Conservation (phyloP, 1,140 invertebrate genomes). For the Oedothorax gibbosus region DNA sequence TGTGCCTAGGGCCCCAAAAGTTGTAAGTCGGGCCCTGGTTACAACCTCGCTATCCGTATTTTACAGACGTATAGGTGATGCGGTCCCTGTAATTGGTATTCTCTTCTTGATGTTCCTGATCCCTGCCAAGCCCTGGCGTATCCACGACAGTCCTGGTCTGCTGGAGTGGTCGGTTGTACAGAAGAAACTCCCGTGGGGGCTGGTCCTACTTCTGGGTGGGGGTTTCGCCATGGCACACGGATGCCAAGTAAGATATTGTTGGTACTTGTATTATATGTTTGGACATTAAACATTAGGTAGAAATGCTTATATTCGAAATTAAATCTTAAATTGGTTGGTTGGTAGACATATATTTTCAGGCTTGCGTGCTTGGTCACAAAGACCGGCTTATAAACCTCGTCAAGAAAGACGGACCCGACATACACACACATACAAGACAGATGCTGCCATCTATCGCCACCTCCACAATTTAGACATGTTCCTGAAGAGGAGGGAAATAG, state of each 20-base stretch:
- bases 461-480: too few species aligned
- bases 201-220: constrained; percentile 75
- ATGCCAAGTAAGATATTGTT: constrained; percentile 73
- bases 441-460: too few species aligned
- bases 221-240: constrained; percentile 91
- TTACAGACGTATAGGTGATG: constrained; percentile 73
- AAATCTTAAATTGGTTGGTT: too few species aligned
- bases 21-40: too few species aligned
- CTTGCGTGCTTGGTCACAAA: too few species aligned
- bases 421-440: neutral
- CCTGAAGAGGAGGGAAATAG: too few species aligned
- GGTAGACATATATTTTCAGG: too few species aligned
- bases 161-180: constrained; percentile 69
- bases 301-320: too few species aligned
- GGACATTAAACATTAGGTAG: too few species aligned
- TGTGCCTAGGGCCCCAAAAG: too few species aligned
- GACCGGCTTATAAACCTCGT: neutral
- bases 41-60: neutral
- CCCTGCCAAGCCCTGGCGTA: constrained; percentile 75
- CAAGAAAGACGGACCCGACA: too few species aligned
- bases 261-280: too few species aligned
- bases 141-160: constrained; percentile 59
- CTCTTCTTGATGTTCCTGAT: constrained; percentile 84
- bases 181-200: constrained; percentile 70
- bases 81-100: constrained; percentile 83